phyloP scores from a whole-genome alignment of 1,140 invertebrate genomes.

The Carcinoscorpius rotundicauda region DNA sequence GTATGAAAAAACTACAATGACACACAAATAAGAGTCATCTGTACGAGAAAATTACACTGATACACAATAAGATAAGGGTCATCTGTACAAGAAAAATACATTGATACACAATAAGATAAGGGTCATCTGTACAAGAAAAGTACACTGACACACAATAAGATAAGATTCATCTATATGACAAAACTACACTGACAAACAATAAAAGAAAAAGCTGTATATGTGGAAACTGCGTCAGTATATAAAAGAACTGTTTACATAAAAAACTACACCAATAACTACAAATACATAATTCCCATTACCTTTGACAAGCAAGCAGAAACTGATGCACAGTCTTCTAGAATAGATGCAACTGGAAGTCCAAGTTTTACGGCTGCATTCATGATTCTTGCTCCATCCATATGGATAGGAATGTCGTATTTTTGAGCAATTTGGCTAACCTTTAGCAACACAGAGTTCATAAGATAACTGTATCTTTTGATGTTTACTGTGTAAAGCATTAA shows the following conservation, averaged over 20 bases:
- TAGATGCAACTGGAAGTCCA: conserved; percentile 44
- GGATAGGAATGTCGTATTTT: conserved; percentile 51
- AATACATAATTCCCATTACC: conserved; percentile 27
- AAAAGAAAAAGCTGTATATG: not conserved
- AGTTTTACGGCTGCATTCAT: conserved; percentile 68
- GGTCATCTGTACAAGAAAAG: conserved; percentile 55
- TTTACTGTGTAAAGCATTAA: no score
- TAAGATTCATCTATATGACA: conserved; percentile 44
- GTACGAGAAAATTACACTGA: conserved; percentile 59
- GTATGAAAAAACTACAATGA: conserved; percentile 59
- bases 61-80: conserved; percentile 1
- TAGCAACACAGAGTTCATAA: not conserved
- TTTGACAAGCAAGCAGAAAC: conserved; percentile 44
- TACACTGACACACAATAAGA: conserved; percentile 26
- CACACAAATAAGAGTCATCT: conserved; percentile 2
- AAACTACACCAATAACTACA: not conserved
- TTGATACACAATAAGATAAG: conserved; percentile 5
- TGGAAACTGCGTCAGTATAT: no score
- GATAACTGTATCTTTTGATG: no score
- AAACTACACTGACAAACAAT: conserved; percentile 42
- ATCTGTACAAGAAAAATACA: conserved; percentile 59
- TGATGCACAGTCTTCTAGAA: conserved; percentile 60
- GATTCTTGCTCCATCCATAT: conserved; percentile 88
- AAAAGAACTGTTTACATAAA: no score
- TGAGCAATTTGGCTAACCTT: conserved; percentile 49